These are phyloP conservation scores for Micropterix aruncella DNA, from an alignment of 2,888 invertebrate species.

Conservation along the genomic window DNA sequence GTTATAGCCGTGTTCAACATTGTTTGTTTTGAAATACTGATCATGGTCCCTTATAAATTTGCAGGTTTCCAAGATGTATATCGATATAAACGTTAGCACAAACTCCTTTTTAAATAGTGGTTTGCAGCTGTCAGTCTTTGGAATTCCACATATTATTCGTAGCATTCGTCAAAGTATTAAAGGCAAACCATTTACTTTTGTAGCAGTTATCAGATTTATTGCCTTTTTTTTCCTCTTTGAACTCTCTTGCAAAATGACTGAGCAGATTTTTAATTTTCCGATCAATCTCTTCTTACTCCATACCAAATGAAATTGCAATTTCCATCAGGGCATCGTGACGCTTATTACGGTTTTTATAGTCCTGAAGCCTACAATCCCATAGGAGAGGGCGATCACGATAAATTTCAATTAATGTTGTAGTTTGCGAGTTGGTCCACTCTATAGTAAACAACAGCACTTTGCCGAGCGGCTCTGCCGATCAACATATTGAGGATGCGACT, in stretches of 20 bases:
- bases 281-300: constrained; percentile 1
- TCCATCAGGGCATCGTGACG: constrained; percentile 1
- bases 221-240: constrained; percentile 1
- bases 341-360: constrained; percentile 1
- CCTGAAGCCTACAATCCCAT: constrained; percentile 1
- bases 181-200: constrained; percentile 2
- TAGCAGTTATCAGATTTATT: background rate
- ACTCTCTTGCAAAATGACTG: background rate
- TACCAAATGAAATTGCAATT: constrained; percentile 1
- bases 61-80: too few species aligned
- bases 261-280: constrained; percentile 2
- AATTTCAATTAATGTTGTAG: too few species aligned
- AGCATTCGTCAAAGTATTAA: constrained; percentile 2
- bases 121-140: too few species aligned
- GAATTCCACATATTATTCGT: too few species aligned
- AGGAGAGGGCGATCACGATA: constrained; percentile 2
- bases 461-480: too few species aligned
- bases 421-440: background rate
- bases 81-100: too few species aligned
- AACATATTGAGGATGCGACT: too few species aligned
- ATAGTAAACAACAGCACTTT: too few species aligned
- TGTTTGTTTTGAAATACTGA: too few species aligned
- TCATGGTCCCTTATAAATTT: too few species aligned
- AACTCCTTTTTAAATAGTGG: too few species aligned
- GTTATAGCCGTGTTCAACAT: too few species aligned